A percentile compares a stretch with the other conserved stretches of the same genome.
Conservation (phyloP, 2,888 invertebrate genomes). For the Metallyticus violacea region DNA sequence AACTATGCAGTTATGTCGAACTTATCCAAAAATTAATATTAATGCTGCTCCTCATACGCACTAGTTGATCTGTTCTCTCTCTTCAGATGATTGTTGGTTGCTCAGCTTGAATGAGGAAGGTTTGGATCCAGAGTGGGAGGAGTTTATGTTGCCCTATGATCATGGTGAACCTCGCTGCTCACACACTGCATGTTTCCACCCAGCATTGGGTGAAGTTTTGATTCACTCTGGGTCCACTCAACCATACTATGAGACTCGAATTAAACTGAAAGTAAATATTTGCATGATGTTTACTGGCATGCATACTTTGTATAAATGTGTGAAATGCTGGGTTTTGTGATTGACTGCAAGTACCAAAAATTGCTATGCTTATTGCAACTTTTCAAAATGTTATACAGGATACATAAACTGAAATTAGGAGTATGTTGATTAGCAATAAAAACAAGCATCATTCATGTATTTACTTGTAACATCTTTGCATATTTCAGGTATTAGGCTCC, state of each 20-base stretch:
- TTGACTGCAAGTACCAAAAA: not conserved
- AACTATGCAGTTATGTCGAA: too few species aligned
- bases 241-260: constrained; percentile 28
- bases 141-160: constrained; percentile 29
- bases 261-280: constrained; percentile 27
- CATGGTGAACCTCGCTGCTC: constrained; percentile 33
- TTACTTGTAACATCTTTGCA: too few species aligned
- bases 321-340: not conserved
- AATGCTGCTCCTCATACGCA: too few species aligned
- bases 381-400: not conserved
- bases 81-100: constrained; percentile 33
- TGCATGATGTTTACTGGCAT: not conserved
- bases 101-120: not conserved
- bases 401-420: too few species aligned
- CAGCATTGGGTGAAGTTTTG: constrained; percentile 24
- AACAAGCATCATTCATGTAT: too few species aligned
- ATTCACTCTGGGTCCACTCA: constrained; percentile 33
- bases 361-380: not conserved
- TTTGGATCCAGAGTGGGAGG: constrained; percentile 17
- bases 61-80: too few species aligned
- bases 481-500: too few species aligned
- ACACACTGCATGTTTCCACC: constrained; percentile 22
- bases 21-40: too few species aligned
- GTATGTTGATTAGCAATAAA: not conserved
- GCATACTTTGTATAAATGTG: not conserved